phyloP scores from a whole-genome alignment of 2,888 invertebrate species.

The Autographa gamma region DNA sequence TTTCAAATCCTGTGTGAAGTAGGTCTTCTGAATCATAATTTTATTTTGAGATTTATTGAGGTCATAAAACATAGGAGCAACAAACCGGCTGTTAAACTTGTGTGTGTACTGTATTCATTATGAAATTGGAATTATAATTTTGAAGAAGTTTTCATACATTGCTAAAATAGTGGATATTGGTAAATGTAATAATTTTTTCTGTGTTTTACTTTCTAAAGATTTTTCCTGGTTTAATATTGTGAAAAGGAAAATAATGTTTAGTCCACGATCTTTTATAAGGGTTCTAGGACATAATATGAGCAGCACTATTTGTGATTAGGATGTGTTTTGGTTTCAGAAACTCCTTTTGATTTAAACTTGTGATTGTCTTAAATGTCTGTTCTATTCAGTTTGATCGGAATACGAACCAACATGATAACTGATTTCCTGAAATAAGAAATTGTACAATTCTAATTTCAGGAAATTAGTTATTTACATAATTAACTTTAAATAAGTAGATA shows the following conservation, averaged over 20 bases:
- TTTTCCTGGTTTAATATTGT: not conserved
- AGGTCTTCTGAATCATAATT: not conserved
- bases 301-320: too few species aligned
- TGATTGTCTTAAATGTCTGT: too few species aligned
- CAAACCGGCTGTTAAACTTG: slow-evolving; percentile 14
- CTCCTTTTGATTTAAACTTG: too few species aligned
- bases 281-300: too few species aligned
- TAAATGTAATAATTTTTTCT: not conserved
- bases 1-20: not conserved
- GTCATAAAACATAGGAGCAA: slow-evolving; percentile 16
- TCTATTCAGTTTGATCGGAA: too few species aligned
- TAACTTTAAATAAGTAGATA: slow-evolving; percentile 6
- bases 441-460: not conserved
- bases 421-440: not conserved
- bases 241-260: too few species aligned
- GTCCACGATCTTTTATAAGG: too few species aligned
- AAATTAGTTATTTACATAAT: not conserved
- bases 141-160: not conserved
- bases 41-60: not conserved
- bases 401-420: too few species aligned
- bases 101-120: slow-evolving; percentile 13
- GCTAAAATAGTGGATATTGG: not conserved
- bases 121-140: not conserved
- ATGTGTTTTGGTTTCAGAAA: too few species aligned
- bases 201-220: too few species aligned